A percentile compares a stretch with the other conserved stretches of the same genome.
Conservation (phyloP, 2,888 invertebrate genomes). For the Caenorhabditis wallacei region DNA sequence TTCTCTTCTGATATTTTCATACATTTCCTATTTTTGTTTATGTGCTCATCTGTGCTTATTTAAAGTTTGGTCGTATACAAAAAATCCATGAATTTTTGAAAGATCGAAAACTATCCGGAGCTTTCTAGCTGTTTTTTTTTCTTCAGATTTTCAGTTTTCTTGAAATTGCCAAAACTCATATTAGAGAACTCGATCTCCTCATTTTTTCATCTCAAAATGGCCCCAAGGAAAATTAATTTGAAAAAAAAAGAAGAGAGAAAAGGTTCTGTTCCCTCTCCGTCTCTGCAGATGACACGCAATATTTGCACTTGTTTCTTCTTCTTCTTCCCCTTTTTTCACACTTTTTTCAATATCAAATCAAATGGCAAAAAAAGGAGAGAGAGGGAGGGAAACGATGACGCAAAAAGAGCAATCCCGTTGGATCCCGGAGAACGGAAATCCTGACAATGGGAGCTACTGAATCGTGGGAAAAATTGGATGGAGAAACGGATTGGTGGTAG, state of each 20-base stretch:
- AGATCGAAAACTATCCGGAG: background rate
- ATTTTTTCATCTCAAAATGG: slow-evolving; percentile 21
- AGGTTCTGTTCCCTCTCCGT: background rate
- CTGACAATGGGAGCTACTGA: background rate
- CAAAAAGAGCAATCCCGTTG: slow-evolving; percentile 9
- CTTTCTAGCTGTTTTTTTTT: background rate
- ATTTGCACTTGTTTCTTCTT: slow-evolving; percentile 32
- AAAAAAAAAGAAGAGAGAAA: background rate
- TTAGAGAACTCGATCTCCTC: background rate
- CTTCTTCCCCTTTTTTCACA: background rate
- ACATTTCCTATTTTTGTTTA: background rate
- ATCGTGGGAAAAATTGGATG: background rate
- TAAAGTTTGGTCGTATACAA: background rate
- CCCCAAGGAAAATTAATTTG: slow-evolving; percentile 33
- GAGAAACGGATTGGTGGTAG: background rate
- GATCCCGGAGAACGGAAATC: slow-evolving; percentile 28
- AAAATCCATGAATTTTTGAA: slow-evolving; percentile 21
- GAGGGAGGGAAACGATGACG: slow-evolving; percentile 18
- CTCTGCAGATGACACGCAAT: slow-evolving; percentile 54
- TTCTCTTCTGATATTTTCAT: background rate
- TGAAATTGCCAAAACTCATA: background rate
- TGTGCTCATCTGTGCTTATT: background rate
- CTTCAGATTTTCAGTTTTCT: background rate
- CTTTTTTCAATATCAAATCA: slow-evolving; percentile 20
- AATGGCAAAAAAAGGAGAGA: slow-evolving; percentile 14